Base-by-base conservation (phyloP, 1,140 invertebrate genomes). In the Platyscapa corneri region DNA sequence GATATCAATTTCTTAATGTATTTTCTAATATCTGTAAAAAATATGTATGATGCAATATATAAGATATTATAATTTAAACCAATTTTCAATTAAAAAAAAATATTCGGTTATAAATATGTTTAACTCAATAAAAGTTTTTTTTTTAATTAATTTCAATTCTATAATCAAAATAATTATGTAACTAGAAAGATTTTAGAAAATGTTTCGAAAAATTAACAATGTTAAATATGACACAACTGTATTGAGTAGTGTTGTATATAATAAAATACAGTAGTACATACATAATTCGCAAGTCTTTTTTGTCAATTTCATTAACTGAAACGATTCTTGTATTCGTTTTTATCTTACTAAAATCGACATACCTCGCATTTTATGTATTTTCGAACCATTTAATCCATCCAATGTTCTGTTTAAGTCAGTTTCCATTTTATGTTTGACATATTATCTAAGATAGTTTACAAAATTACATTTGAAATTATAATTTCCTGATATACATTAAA, bases 391-490 rank as follows among this genome's bases (percentile, higher is more conserved):
- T 91, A 91, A 92, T 91, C 87, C 87, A 30, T 75, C 86, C 89
- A 90, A 92, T 90, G 89, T 86, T 32, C 32, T 30, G 49, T 30
- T 37, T 20, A 6, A 39, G 27, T 75, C 23, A 23, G 34, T 42
- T 37, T 46, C 86, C 84, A 90, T 89, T 91, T 91, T 90, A 91
- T 87, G 87, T 87, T 23, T 89, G 88, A 89, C 87, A 88, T 80
- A 34, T 84, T 49, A 74, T 65, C 83, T 76, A 53, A 34, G 12
- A 37, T 32, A 3, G 23, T 37, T 46, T 76, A 75, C 70, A 84
- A 53, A 88, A 92, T 92, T 92, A 88, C 91, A 92, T 92, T 91
- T 91, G 89, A 90, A 92, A 92, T 91, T 91, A 88, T 92, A 91
- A 91, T 92, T 74, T 53, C 20, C 72, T 70, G 74, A 56, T 78